A percentile compares a stretch with the other conserved stretches of the same genome.
Conservation (phyloP, 2,113 vertebrate species). For the Ailuropoda melanoleuca region DNA sequence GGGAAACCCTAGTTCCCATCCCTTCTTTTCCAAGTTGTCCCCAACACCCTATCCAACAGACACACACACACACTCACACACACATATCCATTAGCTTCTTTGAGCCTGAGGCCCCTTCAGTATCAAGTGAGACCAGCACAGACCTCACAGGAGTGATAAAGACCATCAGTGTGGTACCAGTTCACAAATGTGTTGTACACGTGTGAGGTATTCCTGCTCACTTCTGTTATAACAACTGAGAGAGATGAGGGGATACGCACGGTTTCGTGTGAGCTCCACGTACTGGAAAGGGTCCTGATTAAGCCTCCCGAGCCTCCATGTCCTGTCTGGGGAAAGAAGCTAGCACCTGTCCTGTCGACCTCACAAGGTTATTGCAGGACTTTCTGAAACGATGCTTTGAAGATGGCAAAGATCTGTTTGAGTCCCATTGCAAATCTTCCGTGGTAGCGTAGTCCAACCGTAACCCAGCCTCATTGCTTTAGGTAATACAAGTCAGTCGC, state of each 20-base stretch:
- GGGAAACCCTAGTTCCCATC: neutral
- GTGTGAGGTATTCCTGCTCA: accelerated
- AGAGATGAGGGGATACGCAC: neutral
- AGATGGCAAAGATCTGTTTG: neutral
- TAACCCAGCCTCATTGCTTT: neutral
- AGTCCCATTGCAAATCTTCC: neutral
- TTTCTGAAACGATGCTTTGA: neutral
- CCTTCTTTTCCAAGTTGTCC: neutral
- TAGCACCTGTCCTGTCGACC: neutral
- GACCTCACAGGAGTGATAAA: neutral
- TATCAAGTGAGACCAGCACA: neutral
- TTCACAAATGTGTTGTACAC: neutral
- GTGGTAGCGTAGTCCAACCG: neutral
- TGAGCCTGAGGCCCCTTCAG: neutral
- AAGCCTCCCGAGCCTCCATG: neutral
- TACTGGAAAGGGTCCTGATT: neutral
- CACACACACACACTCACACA: neutral
- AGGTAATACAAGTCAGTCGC: neutral
- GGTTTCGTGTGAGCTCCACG: neutral
- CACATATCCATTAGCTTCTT: neutral
- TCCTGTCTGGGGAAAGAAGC: neutral
- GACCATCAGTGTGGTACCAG: too few species aligned
- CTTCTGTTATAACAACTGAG: neutral
- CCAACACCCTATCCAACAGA: neutral
- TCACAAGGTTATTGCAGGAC: neutral